Base-by-base conservation (phyloP, 2,888 invertebrate species). In the Lysandra coridon region DNA sequence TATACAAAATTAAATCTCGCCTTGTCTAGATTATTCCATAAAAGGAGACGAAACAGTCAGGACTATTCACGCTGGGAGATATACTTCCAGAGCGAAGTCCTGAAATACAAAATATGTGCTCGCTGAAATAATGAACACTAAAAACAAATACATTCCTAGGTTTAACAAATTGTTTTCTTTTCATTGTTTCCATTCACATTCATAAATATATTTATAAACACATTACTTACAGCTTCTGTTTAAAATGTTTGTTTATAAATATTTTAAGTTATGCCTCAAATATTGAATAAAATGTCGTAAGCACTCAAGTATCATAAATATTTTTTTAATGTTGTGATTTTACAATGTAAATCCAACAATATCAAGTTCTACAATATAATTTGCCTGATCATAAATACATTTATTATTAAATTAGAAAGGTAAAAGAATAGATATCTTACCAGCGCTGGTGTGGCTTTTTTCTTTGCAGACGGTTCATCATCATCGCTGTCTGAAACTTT, bases 401-500 rank as follows among this genome's bases (percentile, higher is more conserved):
- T 30, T 33, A 6, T n/a, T 60, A 57, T 77, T 77, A 12, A 64
- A 14, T 62, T 49, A 64, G 77, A 79, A 79, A 77, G 81, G 78
- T 79, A 81, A 57, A 69, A 81, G 80, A 78, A 62, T 79, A 81
- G 80, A 75, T 80, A 80, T 82, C 90, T 92, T 88, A 94, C 94
- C 89, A 94, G 85, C 76, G 94, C 91, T 95, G 97, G 79, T 92
- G 96, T 91, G 69, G 97, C 96, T 83, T 95, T 92, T 88, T 97
- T 97, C 91, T 98, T 98, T 69, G 96, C 96, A 5, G 96, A 96
- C 0, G 98, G 98, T 86, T 98, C 97, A 88, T 98, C 97, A 85
- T 98, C 97, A 73, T 98, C 98, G 85, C 98, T 98, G 86, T 97
- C 97, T 0, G 97, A 97, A 81, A 96, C 96, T 81, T 97, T 97